A percentile compares a stretch with the other conserved stretches of the same genome.
These are phyloP conservation scores for Drosophila imparisetae DNA, from an alignment of 2,888 invertebrate genomes.

Conservation along the genomic window DNA sequence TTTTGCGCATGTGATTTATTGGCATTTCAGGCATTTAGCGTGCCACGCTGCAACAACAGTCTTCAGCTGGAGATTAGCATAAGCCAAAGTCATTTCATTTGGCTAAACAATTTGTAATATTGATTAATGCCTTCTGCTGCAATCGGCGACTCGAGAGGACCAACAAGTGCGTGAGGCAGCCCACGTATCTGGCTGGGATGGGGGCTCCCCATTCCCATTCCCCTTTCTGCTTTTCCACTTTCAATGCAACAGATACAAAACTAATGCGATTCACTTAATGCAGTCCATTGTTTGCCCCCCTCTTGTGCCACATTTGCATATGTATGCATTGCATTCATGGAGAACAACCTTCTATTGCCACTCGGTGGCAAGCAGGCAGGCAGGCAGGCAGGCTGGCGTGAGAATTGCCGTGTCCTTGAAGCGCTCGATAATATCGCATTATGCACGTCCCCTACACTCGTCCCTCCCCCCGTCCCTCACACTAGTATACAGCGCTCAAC, in stretches of 20 bases:
- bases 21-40: conserved; percentile 69
- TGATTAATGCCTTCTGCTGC: conserved; percentile 61
- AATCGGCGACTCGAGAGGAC: conserved; percentile 24
- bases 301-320: conserved; percentile 51
- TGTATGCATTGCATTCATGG: conserved; percentile 28
- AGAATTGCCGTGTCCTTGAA: conserved; percentile 71
- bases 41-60: neutral
- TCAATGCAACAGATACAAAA: conserved; percentile 54
- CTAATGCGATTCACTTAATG: conserved; percentile 47
- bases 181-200: conserved; percentile 8
- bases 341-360: conserved; percentile 8
- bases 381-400: conserved; percentile 32
- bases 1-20: conserved; percentile 74
- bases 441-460: conserved; percentile 42
- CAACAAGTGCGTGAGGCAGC: conserved; percentile 69
- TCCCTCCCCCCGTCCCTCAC: conserved; percentile 17
- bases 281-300: conserved; percentile 37
- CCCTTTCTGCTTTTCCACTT: conserved; percentile 1
- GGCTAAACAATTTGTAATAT: conserved; percentile 68
- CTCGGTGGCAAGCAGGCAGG: conserved; percentile 6
- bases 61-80: conserved; percentile 56
- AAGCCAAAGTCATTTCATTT: conserved; percentile 73
- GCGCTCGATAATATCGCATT: conserved; percentile 63
- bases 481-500: neutral
- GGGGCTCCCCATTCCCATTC: neutral